Conservation (phyloP, 2,888 invertebrate species). For the Drosophila testacea region DNA sequence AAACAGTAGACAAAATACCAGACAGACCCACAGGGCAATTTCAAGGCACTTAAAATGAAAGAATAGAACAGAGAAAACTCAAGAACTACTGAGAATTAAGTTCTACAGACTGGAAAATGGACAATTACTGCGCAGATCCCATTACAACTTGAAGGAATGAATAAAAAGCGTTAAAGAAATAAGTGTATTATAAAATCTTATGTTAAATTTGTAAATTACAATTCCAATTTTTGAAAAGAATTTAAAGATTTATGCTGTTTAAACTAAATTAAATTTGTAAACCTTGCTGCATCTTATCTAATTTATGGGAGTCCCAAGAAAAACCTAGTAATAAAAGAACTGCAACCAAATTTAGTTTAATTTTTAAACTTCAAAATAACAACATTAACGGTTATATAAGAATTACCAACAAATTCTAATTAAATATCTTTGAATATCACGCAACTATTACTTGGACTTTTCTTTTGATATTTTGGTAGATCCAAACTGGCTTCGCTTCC, state of each 20-base stretch:
- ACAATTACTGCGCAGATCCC: conserved; percentile 54
- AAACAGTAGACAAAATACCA: conserved; percentile 55
- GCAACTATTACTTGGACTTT: conserved; percentile 5
- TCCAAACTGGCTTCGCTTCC: conserved; percentile 2
- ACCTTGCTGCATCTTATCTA: too few species aligned
- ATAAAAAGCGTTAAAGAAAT: not conserved
- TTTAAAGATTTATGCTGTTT: too few species aligned
- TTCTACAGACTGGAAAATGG: conserved; percentile 70
- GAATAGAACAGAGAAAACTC: conserved; percentile 9
- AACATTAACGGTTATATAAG: too few species aligned
- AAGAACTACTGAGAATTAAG: conserved; percentile 47
- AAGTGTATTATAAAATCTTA: not conserved
- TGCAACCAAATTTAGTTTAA: too few species aligned
- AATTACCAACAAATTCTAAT: not conserved
- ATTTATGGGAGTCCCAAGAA: too few species aligned
- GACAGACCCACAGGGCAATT: conserved; percentile 57
- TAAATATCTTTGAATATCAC: not conserved
- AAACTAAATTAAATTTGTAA: too few species aligned
- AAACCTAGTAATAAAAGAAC: too few species aligned
- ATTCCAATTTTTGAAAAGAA: not conserved
- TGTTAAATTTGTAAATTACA: not conserved
- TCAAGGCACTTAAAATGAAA: conserved; percentile 20
- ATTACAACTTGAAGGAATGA: conserved; percentile 33
- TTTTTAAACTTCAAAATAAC: too few species aligned
- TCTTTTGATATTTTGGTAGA: conserved; percentile 2